A percentile compares a stretch with the other conserved stretches of the same genome.
These are phyloP conservation scores for Leptobrachium ailaonicum DNA, from an alignment of 2,113 vertebrate species.

Conservation along the genomic window DNA sequence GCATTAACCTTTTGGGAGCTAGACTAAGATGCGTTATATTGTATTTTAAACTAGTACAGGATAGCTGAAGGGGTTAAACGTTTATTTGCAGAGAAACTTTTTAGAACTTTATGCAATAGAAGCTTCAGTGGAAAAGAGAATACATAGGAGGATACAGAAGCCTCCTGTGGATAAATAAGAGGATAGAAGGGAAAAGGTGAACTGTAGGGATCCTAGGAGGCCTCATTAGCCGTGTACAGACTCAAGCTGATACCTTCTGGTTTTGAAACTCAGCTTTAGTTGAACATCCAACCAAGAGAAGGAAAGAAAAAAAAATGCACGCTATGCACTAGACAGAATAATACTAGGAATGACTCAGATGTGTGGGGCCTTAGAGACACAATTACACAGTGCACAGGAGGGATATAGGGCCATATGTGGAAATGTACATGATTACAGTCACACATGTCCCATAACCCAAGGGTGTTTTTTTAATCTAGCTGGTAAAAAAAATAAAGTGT, in stretches of 20 bases:
- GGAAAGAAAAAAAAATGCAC: constrained; percentile 21
- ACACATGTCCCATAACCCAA: constrained; percentile 12
- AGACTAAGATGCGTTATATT: neutral
- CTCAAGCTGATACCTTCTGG: constrained; percentile 62
- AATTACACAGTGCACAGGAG: constrained; percentile 29
- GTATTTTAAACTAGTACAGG: neutral
- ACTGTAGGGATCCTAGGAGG: constrained; percentile 60
- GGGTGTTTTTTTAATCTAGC: neutral
- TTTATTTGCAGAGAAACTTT: constrained; percentile 12
- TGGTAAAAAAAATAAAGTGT: constrained; percentile 1
- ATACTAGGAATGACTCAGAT: constrained; percentile 28
- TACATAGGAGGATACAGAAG: constrained; percentile 30
- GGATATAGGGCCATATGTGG: constrained; percentile 26
- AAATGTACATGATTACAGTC: constrained; percentile 5
- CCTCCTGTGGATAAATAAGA: constrained; percentile 42
- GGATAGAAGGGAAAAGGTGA: constrained; percentile 39
- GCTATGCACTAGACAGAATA: constrained; percentile 35
- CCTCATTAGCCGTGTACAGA: constrained; percentile 68
- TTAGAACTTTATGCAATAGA: constrained; percentile 22
- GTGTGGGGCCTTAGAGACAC: constrained; percentile 23
- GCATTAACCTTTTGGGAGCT: neutral
- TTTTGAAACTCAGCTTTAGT: constrained; percentile 51
- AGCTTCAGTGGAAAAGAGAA: constrained; percentile 34
- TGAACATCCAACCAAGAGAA: constrained; percentile 41
- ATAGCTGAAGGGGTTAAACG: constrained; percentile 21